Conservation (phyloP, 2,797 vertebrate genomes). For the Dryobates pubescens region DNA sequence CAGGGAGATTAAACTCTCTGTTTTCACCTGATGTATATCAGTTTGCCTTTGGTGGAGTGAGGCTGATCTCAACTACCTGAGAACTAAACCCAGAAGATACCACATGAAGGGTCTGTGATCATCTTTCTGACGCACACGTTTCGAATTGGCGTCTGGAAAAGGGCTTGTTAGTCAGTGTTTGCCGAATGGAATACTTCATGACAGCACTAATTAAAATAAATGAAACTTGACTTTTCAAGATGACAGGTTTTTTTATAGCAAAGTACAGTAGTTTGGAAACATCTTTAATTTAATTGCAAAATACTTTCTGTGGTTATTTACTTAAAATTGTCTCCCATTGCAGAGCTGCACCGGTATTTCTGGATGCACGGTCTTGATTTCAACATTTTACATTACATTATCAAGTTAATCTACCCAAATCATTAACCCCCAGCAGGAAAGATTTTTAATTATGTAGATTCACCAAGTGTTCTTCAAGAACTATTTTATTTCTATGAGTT, state of each 20-base stretch:
- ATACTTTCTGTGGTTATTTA: constrained; percentile 61
- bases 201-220: constrained; percentile 66
- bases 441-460: constrained; percentile 69
- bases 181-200: constrained; percentile 18
- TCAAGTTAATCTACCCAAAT: constrained; percentile 62
- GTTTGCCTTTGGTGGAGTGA: not conserved
- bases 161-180: constrained; percentile 44
- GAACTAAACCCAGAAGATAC: not conserved
- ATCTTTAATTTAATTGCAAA: constrained; percentile 72
- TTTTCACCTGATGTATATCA: not conserved
- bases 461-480: constrained; percentile 50
- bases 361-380: constrained; percentile 35
- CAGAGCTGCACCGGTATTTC: constrained; percentile 21
- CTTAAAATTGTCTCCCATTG: constrained; percentile 50
- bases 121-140: not conserved
- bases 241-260: constrained; percentile 36
- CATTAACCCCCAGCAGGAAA: constrained; percentile 66
- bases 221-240: constrained; percentile 71
- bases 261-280: constrained; percentile 71
- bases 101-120: not conserved
- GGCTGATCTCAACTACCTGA: not conserved
- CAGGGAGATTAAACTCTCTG: not conserved
- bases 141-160: not conserved
- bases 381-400: constrained; percentile 29
- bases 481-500: constrained; percentile 19